Base-by-base conservation (phyloP, 2,797 vertebrate genomes). In the Periophthalmus magnuspinnatus region DNA sequence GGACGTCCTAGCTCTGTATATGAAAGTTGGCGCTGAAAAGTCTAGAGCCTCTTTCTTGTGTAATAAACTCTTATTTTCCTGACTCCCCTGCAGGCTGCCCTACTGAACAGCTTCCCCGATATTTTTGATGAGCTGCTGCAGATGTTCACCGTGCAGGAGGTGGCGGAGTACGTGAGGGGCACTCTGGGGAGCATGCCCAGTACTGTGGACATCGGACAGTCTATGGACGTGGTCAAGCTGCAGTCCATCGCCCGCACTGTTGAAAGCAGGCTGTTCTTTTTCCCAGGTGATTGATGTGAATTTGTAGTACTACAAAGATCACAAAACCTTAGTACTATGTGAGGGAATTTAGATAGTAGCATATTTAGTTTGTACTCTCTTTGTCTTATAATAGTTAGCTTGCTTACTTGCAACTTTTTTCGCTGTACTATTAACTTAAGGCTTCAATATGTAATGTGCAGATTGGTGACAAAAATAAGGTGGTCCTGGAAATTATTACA, bases 61-160 rank as follows among this genome's bases (percentile, higher is more conserved):
- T 14, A 1, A 4, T 22, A 56, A 55, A 22, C 54, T 56, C 9
- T 10, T 45, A 41, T 70, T 54, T 73, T 56, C 75, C 68, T 64
- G 64, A 5, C 19, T 28, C 24, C 33, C 54, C 24, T 24, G n/a
- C 89, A 99, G 98, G 98, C 97, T 5, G 97, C 97, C 0, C 89
- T 99, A 80, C 92, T 99, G 77, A 99, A 97, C 92, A 98, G 97
- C 28, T 99, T 99, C 84, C 98, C 97, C 0, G 96, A 98, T 57
- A 98, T 99, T 83, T 99, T 99, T 71, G 98, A 99, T 0, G 98
- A 99, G 91, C 94, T 99, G 82, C 88, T 99, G 82, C 97, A 98
- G 90, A 99, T 99, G 98, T 99, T 99, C 92, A 96, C 97, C 0
- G 96, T 99, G 75, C 96, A 98, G 88, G 97, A 99, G 84, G 98